Base-by-base conservation (phyloP, 2,113 vertebrate species). In the Puntigrus tetrazona region DNA sequence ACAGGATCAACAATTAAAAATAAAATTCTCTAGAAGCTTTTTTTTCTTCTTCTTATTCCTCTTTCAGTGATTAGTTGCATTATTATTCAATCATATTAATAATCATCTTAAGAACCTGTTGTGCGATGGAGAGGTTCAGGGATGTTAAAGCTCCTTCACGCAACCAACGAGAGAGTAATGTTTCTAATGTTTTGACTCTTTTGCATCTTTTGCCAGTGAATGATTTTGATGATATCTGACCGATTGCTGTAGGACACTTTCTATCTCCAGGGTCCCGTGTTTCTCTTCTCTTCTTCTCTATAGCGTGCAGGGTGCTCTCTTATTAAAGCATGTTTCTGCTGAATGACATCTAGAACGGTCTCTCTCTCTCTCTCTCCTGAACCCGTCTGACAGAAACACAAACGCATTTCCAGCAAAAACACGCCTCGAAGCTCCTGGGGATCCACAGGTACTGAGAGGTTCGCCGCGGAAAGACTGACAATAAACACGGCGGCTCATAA, bases 321-420 rank as follows among this genome's bases (percentile, higher is more conserved):
- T 57, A 57, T 57, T 57, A 57, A 8, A 57, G 52, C 52, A 57
- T 57, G 52, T 57, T n/a, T 57, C 20, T 55, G 1, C 52, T 8
- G 20, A 55, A 7, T 1, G 7, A 7, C 52, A 55, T 55, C 20
- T 55, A 55, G 20, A 55, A 55, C 6, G 8, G 52, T 22, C 52
- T 55, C 5, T 52, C 16, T 20, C 5, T 50, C 14, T 50, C 47
- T 13, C 0, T 38, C 36, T 74, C 74, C 52, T 36, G 52, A 27
- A 55, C 76, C 82, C 16, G 9, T 65, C 57, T 76, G 47, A 63
- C 79, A 67, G 31, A 45, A 47, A 61, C 72, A 82, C 59, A 75
- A n/a, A 67, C 0, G 3, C 16, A 43, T 55, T 22, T 55, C 45
- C 16, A 50, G 16, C 31, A 67, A 29, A 52, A 16, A 67, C 47